Evolutionary conservation across 2,888 invertebrate genomes (phyloP).

Genomic region (Endotricha flammealis): DNA sequence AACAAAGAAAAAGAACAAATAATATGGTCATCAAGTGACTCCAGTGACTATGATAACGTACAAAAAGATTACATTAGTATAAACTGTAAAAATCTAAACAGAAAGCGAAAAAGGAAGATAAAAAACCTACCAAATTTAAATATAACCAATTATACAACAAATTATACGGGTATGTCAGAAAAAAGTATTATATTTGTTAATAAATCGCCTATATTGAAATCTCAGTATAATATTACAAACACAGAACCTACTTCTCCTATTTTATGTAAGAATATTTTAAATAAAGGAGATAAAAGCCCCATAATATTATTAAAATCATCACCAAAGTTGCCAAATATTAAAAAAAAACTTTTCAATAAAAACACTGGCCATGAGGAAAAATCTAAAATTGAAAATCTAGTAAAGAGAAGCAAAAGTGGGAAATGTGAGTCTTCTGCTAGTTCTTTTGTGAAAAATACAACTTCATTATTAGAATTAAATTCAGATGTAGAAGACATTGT

Average conservation of each 20-base stretch:
- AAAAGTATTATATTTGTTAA: conserved; percentile 1
- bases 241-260: conserved; percentile 34
- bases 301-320: conserved; percentile 39
- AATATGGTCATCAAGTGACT: conserved; percentile 57
- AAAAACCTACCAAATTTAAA: conserved; percentile 52
- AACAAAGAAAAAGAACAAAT: conserved; percentile 50
- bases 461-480: too few species aligned
- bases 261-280: conserved; percentile 19
- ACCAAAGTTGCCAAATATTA: conserved; percentile 33
- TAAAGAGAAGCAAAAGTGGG: not conserved
- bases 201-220: conserved; percentile 35
- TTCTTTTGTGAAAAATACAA: too few species aligned
- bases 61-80: conserved; percentile 24
- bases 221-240: conserved; percentile 16
- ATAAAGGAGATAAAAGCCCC: conserved; percentile 36
- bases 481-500: too few species aligned
- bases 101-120: conserved; percentile 53
- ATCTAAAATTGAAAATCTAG: conserved; percentile 3
- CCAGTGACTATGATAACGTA: conserved; percentile 52
- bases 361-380: conserved; percentile 6
- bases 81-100: conserved; percentile 20
- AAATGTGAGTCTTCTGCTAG: too few species aligned
- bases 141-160: conserved; percentile 20
- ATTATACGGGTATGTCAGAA: not conserved
- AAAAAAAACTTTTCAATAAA: conserved; percentile 40